These are phyloP conservation scores for Pteronura brasiliensis DNA, from an alignment of 2,113 vertebrate genomes.

Conservation along the genomic window DNA sequence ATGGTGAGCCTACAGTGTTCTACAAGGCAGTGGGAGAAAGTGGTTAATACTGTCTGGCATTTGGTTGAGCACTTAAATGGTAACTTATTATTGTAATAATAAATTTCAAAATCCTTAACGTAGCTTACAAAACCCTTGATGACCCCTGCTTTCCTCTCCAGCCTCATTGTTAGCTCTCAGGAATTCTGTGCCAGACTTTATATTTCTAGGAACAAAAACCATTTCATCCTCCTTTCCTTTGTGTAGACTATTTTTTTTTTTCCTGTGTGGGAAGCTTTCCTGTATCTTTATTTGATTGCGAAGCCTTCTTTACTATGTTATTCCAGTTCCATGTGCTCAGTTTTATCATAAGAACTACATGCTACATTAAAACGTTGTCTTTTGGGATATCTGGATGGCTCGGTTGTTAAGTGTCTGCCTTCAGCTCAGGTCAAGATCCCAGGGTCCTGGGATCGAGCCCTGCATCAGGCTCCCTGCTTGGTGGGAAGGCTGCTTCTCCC, in stretches of 20 bases:
- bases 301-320: background rate
- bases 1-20: slow-evolving; percentile 10
- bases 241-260: background rate
- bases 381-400: background rate
- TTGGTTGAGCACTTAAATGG: background rate
- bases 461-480: too few relatives aligned
- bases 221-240: background rate
- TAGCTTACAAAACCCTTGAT: background rate
- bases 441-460: too few relatives aligned
- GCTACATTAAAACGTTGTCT: background rate
- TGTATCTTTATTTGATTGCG: background rate
- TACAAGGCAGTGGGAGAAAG: background rate
- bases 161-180: background rate
- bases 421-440: too few relatives aligned
- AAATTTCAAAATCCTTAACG: background rate
- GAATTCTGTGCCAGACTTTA: background rate
- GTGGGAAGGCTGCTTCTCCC: too few relatives aligned
- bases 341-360: background rate
- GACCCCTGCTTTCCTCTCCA: background rate
- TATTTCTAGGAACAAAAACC: background rate
- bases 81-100: slow-evolving; percentile 3
- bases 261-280: background rate
- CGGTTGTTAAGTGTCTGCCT: too few relatives aligned
- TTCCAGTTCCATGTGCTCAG: background rate
- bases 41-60: background rate